Conservation (phyloP, 2,888 invertebrate species). For the Latrodectus elegans region DNA sequence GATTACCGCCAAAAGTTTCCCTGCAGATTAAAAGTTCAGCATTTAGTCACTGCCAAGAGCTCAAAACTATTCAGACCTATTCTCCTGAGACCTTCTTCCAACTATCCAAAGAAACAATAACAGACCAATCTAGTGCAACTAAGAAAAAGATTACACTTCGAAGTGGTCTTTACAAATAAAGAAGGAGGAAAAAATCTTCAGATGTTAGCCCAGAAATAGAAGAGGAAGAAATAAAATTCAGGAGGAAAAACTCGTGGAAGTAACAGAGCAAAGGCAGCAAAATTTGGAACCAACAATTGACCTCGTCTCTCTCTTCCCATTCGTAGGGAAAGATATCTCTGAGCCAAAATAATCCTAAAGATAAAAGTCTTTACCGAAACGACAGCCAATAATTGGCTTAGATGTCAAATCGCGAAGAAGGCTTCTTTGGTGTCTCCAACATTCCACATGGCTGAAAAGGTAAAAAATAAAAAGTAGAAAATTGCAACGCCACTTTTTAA, state of each 20-base stretch:
- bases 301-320: neutral
- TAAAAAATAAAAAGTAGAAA: neutral
- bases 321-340: constrained; percentile 1
- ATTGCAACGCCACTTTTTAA: neutral
- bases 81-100: neutral
- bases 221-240: constrained; percentile 3
- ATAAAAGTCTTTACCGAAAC: constrained; percentile 36
- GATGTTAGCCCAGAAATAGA: neutral
- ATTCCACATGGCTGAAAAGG: constrained; percentile 15
- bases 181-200: neutral
- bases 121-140: neutral
- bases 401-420: constrained; percentile 40
- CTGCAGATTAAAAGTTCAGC: neutral
- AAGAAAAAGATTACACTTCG: neutral
- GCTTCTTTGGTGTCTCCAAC: constrained; percentile 38
- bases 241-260: neutral
- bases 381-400: constrained; percentile 57
- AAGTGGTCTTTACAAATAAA: neutral
- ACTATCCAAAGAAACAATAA: neutral
- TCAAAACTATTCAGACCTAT: neutral
- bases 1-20: neutral
- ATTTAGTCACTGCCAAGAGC: neutral
- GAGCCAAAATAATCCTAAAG: constrained; percentile 36
- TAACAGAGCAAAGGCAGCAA: constrained; percentile 18
- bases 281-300: constrained; percentile 12